phyloP scores from a whole-genome alignment of 2,113 vertebrate species.

The Alethe castanea region DNA sequence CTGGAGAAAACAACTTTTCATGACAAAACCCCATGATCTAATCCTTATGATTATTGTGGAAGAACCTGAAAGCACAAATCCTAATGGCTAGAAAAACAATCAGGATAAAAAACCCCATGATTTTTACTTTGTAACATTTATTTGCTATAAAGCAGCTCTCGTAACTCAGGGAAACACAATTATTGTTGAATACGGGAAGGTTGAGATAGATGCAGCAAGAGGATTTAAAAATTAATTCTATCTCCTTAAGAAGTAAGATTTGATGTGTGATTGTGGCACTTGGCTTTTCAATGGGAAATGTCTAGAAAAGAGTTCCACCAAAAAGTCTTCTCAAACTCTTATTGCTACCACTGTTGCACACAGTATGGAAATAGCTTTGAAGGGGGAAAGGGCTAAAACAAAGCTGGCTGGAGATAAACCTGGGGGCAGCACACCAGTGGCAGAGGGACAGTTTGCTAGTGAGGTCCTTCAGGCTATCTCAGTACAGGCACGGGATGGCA shows the following conservation, averaged over 20 bases:
- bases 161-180: neutral
- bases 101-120: neutral
- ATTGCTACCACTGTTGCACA: neutral
- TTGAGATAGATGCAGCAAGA: neutral
- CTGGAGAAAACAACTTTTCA: conserved; percentile 9
- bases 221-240: neutral
- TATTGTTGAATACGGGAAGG: neutral
- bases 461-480: neutral
- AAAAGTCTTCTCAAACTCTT: neutral
- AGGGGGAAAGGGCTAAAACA: neutral
- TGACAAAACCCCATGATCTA: neutral
- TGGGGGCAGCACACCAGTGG: neutral
- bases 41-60: neutral
- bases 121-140: neutral
- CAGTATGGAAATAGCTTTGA: neutral
- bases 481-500: neutral
- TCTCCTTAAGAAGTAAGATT: neutral
- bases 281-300: neutral
- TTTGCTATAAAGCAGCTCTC: neutral
- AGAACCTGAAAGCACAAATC: neutral
- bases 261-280: neutral
- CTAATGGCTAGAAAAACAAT: neutral
- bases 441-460: neutral
- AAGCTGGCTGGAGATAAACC: neutral
- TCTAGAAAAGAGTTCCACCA: neutral